Evolutionary conservation across 1,140 invertebrate species (phyloP), one percentile per base, ranked within the genome.

Genomic region (Lethocerus indicus): DNA sequence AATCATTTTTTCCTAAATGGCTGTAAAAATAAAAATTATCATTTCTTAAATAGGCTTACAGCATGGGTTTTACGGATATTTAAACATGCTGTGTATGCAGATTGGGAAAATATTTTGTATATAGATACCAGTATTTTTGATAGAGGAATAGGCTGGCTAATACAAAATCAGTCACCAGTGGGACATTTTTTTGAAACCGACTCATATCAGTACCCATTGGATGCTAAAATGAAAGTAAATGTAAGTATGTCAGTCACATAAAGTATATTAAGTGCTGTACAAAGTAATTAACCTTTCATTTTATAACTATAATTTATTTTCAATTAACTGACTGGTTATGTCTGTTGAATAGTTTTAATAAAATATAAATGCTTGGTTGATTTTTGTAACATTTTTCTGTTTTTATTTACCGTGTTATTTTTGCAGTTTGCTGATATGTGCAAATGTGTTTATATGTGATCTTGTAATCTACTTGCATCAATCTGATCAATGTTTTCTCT

Each of bases 41-140:
- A 35, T 52, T 54, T 26, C 35, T 53, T 49, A 51, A 54, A 39
- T 47, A 71, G 68, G 70, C 53, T 71, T 39, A 70, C 70, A 21
- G 64, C 71, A 7, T 71, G 68, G 61, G 66, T 61, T 14, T 54
- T 67, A 1, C 58, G 67, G 39, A 59, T 67, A 9, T 62, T 72
- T 25, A 60, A 63, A 20, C 56, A 67, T 35, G 66, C 64, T 1
- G 59, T 64, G 27, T 73, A 70, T 54, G 66, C 68, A 52, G 71
- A 73, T 53, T 73, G 71, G 71, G 71, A 73, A 56, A 67, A 70
- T 54, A 47, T 63, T 20, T 62, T 70, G 43, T 71, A 63, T 42
- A 61, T 72, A 14, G 69, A 73, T 50, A 56, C 60, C 0, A 43
- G 58, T 24, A 63, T 72, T 25, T 56, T 71, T 37, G 53, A 55